Evolutionary conservation across 2,113 vertebrate genomes (phyloP).

Genomic region (Micronisus gabar): DNA sequence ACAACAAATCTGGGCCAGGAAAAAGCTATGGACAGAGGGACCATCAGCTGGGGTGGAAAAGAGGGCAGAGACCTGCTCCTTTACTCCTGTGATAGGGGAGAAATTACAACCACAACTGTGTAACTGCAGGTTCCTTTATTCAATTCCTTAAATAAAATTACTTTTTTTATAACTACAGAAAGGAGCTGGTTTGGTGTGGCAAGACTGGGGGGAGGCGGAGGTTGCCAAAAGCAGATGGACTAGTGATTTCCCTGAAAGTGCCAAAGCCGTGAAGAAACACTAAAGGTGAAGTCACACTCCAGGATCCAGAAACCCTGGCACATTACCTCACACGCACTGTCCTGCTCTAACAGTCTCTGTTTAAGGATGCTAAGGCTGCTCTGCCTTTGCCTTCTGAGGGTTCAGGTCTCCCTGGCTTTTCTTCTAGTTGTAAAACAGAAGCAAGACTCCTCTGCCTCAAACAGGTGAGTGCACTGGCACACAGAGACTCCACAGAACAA

Average conservation of each 20-base stretch:
- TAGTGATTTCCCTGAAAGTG: background rate
- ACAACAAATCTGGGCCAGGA: background rate
- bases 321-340: background rate
- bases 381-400: background rate
- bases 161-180: background rate
- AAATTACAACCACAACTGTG: background rate
- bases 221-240: background rate
- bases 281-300: background rate
- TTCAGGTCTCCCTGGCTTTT: background rate
- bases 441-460: background rate
- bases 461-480: background rate
- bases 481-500: background rate
- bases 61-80: background rate
- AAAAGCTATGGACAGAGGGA: background rate
- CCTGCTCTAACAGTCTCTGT: background rate
- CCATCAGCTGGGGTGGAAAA: background rate
- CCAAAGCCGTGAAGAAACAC: background rate
- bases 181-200: background rate
- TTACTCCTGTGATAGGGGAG: background rate
- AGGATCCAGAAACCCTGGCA: background rate
- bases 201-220: background rate
- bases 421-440: background rate
- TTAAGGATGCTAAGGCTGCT: background rate
- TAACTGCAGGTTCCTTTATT: background rate
- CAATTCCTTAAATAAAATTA: background rate